phyloP scores from a whole-genome alignment of 2,797 vertebrate species.

The Graptemys geographica region DNA sequence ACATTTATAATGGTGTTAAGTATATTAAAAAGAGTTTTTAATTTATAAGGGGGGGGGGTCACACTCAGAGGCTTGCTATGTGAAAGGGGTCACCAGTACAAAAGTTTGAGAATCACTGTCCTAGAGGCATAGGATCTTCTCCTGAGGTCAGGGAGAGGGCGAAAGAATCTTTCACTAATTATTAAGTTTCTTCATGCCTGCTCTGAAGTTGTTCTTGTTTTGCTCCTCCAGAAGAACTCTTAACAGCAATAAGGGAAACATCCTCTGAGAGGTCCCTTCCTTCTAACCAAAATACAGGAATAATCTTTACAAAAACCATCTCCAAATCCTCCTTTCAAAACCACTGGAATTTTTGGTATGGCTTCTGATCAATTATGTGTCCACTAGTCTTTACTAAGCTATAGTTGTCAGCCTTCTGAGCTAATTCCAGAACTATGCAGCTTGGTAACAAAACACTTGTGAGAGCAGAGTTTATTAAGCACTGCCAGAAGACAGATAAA shows the following conservation, averaged over 20 bases:
- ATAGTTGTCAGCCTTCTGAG: slow-evolving; percentile 48
- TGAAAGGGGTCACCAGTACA: too few relatives aligned
- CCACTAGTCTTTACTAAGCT: not conserved
- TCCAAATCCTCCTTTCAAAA: slow-evolving; percentile 3
- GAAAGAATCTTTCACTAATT: not conserved
- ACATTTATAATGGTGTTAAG: too few relatives aligned
- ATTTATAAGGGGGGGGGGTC: too few relatives aligned
- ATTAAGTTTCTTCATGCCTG: not conserved
- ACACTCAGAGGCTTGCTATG: too few relatives aligned
- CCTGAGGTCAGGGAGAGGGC: not conserved
- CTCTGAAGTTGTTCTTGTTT: not conserved
- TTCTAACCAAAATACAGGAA: not conserved
- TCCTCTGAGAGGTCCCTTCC: not conserved
- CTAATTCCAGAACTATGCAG: slow-evolving; percentile 55
- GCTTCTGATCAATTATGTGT: slow-evolving; percentile 22
- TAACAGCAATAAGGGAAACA: not conserved
- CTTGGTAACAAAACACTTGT: slow-evolving; percentile 60
- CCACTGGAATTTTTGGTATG: slow-evolving; percentile 25
- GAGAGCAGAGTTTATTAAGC: slow-evolving; percentile 38
- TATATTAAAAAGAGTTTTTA: too few relatives aligned
- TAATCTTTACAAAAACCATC: not conserved
- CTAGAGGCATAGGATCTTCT: not conserved
- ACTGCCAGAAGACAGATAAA: slow-evolving; percentile 43
- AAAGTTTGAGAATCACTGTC: not conserved
- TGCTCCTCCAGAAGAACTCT: not conserved